phyloP scores from a whole-genome alignment of 2,797 vertebrate genomes.

The Diglossa cyanea region DNA sequence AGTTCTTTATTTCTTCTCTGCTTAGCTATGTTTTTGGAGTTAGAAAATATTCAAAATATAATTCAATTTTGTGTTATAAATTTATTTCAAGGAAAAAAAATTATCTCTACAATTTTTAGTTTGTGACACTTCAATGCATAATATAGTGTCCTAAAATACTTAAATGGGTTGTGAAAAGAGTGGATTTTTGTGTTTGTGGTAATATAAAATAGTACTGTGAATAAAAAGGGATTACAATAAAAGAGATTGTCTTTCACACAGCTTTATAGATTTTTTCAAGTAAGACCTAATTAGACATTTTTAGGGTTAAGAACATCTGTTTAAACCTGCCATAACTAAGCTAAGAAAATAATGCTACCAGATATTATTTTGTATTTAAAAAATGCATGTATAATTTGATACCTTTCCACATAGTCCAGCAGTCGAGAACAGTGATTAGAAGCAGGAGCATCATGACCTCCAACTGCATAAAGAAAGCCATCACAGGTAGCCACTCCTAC shows the following conservation, averaged over 20 bases:
- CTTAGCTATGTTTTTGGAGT: not conserved
- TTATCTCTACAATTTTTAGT: not conserved
- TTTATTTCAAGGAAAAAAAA: not conserved
- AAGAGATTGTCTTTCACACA: not conserved
- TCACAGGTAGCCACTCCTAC: constrained; percentile 81
- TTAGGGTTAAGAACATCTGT: not conserved
- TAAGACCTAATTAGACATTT: not conserved
- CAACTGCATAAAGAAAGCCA: constrained; percentile 81
- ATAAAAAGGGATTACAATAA: not conserved
- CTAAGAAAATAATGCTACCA: not conserved
- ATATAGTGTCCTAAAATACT: not conserved
- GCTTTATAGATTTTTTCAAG: not conserved
- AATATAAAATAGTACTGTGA: not conserved
- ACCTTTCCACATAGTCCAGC: constrained; percentile 82
- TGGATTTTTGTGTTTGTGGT: not conserved
- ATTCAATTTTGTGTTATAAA: not conserved
- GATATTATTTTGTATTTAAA: not conserved
- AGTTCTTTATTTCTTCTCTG: not conserved
- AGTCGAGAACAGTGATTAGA: constrained; percentile 80
- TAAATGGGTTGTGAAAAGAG: not conserved
- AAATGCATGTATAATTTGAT: not conserved
- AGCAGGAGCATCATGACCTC: constrained; percentile 81
- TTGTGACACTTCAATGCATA: not conserved
- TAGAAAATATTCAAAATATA: not conserved
- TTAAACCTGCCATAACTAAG: not conserved